Evolutionary conservation across 2,797 vertebrate genomes (phyloP), one percentile per base, ranked within the genome.

Genomic region (Anabacerthia variegaticeps): DNA sequence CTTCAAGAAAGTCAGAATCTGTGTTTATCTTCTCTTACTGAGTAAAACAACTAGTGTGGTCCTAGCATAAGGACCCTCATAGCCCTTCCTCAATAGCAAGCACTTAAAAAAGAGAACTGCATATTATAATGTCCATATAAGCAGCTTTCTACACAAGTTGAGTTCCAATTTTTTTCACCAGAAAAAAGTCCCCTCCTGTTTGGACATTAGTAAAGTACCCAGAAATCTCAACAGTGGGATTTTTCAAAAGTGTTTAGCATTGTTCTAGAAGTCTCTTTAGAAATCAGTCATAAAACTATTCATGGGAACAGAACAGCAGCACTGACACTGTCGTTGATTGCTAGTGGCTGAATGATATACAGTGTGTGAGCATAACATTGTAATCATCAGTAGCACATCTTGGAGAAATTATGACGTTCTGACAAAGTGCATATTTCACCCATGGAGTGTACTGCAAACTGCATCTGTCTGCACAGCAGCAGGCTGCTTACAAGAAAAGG

Each of bases 311-410:
- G 77, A 89, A 54, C 41, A 46, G 46, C 67, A 71, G 77, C 44
- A 39, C 68, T 68, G 71, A 80, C 71, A 80, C 32, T 87, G 84
- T 73, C 0, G 5, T 6, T 88, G 88, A 89, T 93, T 41, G 27
- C 67, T 82, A 43, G 61, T 75, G 84, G 78, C 81, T 95, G 89
- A 81, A 77, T 89, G 92, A 94, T 91, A 63, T 41, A 85, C 66
- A 89, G 37, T 5, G 72, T 89, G 81, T 74, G 92, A 96, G 89
- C 71, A 80, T 41, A 77, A 49, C 67, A 91, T 39, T 94, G 37
- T 67, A 90, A 94, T 69, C 85, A 92, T 49, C 80, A 76, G 93
- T 76, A 91, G 77, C 78, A 91, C 68, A 85, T 71, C 67, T 82
- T 56, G 72, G 56, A 97, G 81, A 88, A 93, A 88, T 55, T 4